phyloP scores from a whole-genome alignment of 2,113 vertebrate species.

The Fulmarus glacialis region DNA sequence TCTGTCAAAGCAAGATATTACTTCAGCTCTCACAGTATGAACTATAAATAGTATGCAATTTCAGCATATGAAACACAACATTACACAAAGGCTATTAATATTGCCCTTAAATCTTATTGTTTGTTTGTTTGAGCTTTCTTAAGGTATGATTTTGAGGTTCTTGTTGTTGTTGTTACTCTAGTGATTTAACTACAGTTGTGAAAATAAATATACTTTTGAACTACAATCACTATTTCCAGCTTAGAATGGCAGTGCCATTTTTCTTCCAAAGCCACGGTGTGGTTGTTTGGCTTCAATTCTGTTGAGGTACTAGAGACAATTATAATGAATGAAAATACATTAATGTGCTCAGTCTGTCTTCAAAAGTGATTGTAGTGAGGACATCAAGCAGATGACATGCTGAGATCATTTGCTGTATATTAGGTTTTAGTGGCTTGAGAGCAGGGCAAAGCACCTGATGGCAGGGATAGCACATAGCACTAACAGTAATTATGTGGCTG shows the following conservation, averaged over 20 bases:
- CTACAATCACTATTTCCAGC: neutral
- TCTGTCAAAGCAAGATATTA: neutral
- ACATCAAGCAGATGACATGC: neutral
- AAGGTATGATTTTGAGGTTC: neutral
- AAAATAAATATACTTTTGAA: neutral
- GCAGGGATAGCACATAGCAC: neutral
- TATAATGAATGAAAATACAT: neutral
- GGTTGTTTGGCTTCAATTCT: neutral
- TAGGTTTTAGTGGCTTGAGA: neutral
- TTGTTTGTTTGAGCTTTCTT: neutral
- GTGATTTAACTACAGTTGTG: neutral
- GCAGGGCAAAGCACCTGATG: neutral
- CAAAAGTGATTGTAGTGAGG: neutral
- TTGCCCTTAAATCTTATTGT: neutral
- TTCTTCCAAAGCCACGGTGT: neutral
- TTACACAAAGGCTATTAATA: neutral
- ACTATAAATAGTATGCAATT: neutral
- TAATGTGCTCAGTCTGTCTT: neutral
- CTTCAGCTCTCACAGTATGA: neutral
- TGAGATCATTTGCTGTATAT: neutral
- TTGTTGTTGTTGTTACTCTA: neutral
- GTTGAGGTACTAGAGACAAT: neutral
- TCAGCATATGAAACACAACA: neutral
- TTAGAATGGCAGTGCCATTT: neutral
- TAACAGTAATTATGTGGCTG: neutral